Conservation (phyloP, 2,113 vertebrate genomes). For the Strix aluco region DNA sequence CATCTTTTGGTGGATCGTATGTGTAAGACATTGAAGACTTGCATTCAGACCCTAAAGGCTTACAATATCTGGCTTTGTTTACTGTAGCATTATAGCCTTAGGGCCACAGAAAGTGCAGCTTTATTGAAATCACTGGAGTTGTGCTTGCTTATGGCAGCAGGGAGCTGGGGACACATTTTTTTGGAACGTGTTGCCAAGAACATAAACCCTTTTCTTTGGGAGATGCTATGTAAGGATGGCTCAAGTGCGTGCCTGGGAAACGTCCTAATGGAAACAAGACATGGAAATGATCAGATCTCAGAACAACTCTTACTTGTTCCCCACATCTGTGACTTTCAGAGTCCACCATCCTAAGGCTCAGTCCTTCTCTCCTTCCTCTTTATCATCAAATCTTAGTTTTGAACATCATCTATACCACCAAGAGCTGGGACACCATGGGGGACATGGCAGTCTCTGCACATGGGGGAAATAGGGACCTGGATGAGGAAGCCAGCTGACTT, state of each 20-base stretch:
- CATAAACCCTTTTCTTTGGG: conserved; percentile 37
- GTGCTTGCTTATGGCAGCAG: conserved; percentile 29
- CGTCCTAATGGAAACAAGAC: conserved; percentile 8
- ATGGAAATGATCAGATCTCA: not conserved
- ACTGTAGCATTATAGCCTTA: conserved; percentile 21
- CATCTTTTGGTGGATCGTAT: not conserved
- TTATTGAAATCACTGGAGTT: conserved; percentile 41
- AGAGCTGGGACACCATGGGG: not conserved
- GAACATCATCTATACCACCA: not conserved
- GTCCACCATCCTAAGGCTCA: not conserved
- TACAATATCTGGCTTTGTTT: conserved; percentile 37
- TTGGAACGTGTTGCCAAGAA: not conserved
- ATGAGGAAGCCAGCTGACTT: not conserved
- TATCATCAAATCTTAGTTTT: not conserved
- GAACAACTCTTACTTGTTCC: not conserved
- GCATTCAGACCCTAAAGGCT: conserved; percentile 25
- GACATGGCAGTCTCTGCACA: not conserved
- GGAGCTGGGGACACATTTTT: not conserved
- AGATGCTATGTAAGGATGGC: conserved; percentile 3
- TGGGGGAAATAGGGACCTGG: not conserved
- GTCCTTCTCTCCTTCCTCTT: not conserved
- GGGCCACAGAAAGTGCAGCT: conserved; percentile 38
- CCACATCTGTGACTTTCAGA: not conserved
- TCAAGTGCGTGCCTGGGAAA: not conserved
- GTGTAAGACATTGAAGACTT: not conserved